Conservation (phyloP, 2,888 invertebrate species). For the Parnassius smintheus region DNA sequence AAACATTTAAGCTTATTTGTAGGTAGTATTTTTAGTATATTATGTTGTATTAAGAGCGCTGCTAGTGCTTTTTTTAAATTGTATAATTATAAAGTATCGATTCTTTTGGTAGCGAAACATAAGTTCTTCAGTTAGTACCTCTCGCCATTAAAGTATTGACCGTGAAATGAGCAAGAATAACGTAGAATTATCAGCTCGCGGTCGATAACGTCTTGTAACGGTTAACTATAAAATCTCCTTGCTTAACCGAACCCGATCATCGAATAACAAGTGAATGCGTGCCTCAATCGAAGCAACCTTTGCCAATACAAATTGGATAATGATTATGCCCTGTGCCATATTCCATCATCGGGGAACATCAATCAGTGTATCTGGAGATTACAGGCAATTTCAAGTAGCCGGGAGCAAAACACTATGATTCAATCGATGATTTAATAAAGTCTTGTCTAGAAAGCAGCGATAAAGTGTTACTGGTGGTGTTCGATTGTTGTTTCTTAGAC, state of each 20-base stretch:
- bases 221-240: conserved; percentile 1
- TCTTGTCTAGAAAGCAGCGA: conserved; percentile 56
- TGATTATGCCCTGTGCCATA: neutral
- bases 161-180: too few relatives aligned
- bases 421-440: conserved; percentile 68
- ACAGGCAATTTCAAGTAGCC: conserved; percentile 55
- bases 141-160: too few relatives aligned
- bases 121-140: too few relatives aligned
- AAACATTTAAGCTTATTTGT: too few relatives aligned
- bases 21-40: too few relatives aligned
- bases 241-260: conserved; percentile 15
- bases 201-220: conserved; percentile 8
- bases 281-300: conserved; percentile 31
- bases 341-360: conserved; percentile 25
- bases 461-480: conserved; percentile 64
- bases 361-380: conserved; percentile 38
- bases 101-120: too few relatives aligned
- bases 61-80: too few relatives aligned
- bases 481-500: conserved; percentile 68
- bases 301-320: conserved; percentile 24
- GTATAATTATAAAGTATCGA: too few relatives aligned
- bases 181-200: neutral
- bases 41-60: too few relatives aligned
- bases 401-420: conserved; percentile 58
- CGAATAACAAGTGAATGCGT: conserved; percentile 21